A percentile compares a stretch with the other conserved stretches of the same genome.
phyloP scores from a whole-genome alignment of 2,888 invertebrate species.

The Subacronicta megacephala region DNA sequence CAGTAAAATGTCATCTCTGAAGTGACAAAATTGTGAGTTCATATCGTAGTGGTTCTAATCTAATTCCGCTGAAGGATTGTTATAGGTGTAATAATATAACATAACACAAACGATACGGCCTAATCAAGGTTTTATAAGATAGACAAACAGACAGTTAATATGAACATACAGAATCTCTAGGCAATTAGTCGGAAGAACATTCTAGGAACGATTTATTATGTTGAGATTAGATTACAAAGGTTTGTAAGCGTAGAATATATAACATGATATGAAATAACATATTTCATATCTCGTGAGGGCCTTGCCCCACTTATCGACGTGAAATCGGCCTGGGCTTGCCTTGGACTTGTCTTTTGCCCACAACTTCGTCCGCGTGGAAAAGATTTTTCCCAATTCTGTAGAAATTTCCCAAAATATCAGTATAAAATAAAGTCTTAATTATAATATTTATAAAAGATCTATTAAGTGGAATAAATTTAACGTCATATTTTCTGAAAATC shows the following conservation, averaged over 20 bases:
- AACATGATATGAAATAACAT: not conserved
- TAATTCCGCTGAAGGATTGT: conserved; percentile 54
- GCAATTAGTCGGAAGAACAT: conserved; percentile 5
- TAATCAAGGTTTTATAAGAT: conserved; percentile 43
- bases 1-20: not conserved
- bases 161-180: conserved; percentile 3
- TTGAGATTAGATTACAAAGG: not conserved
- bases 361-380: too few relatives aligned
- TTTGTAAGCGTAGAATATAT: not conserved
- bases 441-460: too few relatives aligned
- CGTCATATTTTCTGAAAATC: too few relatives aligned
- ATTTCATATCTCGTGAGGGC: too few relatives aligned
- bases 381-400: too few relatives aligned
- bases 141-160: conserved; percentile 5
- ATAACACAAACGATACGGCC: conserved; percentile 41
- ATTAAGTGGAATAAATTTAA: too few relatives aligned
- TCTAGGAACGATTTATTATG: conserved; percentile 8
- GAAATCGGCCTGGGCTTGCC: too few relatives aligned
- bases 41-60: conserved; percentile 39
- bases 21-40: conserved; percentile 27
- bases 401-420: too few relatives aligned
- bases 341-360: too few relatives aligned
- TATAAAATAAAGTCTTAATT: too few relatives aligned
- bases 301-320: too few relatives aligned
- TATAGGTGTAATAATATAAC: conserved; percentile 43